phyloP scores from a whole-genome alignment of 2,888 invertebrate species.

The Apamea epomidion region DNA sequence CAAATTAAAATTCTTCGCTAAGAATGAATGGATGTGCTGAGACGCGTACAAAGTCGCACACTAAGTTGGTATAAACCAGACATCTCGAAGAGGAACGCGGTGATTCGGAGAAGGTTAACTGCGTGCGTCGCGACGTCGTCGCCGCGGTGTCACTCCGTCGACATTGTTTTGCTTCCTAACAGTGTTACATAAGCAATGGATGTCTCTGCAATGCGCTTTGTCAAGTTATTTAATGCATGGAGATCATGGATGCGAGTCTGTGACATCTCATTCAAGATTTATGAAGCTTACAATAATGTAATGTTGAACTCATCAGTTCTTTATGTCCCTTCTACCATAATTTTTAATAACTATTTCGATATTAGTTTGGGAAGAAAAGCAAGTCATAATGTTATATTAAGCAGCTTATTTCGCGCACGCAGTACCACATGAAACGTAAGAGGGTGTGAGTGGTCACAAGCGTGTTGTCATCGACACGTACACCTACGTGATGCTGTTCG shows the following conservation, averaged over 20 bases:
- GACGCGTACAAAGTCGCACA: constrained; percentile 12
- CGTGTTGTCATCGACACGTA: neutral
- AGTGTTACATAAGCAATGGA: constrained; percentile 4
- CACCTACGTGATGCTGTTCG: no score
- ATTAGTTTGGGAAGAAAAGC: neutral
- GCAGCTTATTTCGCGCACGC: neutral
- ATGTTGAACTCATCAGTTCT: neutral
- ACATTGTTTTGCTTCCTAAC: constrained; percentile 4
- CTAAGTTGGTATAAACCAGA: constrained; percentile 20
- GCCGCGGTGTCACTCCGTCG: constrained; percentile 6
- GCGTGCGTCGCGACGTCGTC: constrained; percentile 19
- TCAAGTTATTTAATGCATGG: neutral
- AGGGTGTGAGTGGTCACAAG: neutral
- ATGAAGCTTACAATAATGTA: neutral
- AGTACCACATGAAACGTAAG: neutral
- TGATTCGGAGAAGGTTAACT: constrained; percentile 33
- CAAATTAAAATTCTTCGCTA: neutral
- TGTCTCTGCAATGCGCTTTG: neutral
- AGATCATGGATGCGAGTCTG: neutral
- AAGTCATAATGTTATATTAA: neutral
- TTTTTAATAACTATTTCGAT: neutral
- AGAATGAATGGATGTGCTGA: constrained; percentile 13
- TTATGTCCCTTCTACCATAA: neutral
- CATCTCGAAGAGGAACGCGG: neutral
- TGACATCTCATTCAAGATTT: neutral